phyloP scores from a whole-genome alignment of 2,113 vertebrate genomes.

The Drymodes brunneopygia region DNA sequence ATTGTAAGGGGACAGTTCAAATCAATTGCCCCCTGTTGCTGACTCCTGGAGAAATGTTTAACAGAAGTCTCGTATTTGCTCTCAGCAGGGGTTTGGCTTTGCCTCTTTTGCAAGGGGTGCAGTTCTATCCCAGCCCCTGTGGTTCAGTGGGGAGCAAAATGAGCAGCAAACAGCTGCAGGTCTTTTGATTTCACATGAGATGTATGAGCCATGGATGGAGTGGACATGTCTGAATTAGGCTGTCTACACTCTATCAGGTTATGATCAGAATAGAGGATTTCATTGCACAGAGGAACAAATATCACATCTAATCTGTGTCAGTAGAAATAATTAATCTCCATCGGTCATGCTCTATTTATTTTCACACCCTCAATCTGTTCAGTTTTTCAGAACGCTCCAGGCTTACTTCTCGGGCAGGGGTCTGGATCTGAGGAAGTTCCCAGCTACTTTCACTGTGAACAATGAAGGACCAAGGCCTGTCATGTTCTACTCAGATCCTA shows the following conservation, averaged over 20 bases:
- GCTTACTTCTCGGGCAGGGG: constrained; percentile 72
- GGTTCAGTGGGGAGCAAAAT: neutral
- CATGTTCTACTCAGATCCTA: constrained; percentile 47
- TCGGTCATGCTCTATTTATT: neutral
- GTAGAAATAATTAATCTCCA: neutral
- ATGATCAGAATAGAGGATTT: neutral
- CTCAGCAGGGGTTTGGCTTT: neutral
- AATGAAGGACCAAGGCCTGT: constrained; percentile 50
- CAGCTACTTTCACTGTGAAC: constrained; percentile 28
- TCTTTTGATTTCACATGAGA: neutral
- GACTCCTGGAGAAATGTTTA: neutral
- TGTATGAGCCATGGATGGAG: neutral
- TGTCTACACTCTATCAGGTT: neutral
- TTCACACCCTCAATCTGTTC: neutral
- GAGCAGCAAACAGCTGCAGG: neutral
- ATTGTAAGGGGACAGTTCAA: neutral
- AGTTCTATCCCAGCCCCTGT: neutral
- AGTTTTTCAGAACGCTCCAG: constrained; percentile 78
- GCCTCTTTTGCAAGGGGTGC: neutral
- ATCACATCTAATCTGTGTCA: neutral
- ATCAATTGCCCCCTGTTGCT: neutral
- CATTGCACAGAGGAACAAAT: neutral
- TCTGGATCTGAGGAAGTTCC: constrained; percentile 65
- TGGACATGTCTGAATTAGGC: neutral
- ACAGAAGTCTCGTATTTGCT: neutral